phyloP scores from a whole-genome alignment of 2,113 vertebrate species.

The Sinocyclocheilus rhinocerous region DNA sequence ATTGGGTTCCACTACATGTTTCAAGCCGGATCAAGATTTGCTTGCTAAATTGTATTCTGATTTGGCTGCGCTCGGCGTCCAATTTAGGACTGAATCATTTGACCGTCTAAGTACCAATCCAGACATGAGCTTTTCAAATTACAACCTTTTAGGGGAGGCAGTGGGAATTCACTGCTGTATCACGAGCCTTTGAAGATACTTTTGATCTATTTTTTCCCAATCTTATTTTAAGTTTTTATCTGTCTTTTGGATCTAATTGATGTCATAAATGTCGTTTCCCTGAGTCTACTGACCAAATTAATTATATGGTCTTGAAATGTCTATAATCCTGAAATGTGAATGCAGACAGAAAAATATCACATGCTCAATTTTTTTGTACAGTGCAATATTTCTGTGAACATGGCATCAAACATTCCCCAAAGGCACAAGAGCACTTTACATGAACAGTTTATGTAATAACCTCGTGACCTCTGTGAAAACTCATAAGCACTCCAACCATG shows the following conservation, averaged over 20 bases:
- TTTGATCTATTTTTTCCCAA: conserved; percentile 64
- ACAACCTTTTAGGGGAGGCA: conserved; percentile 69
- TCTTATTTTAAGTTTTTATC: conserved; percentile 61
- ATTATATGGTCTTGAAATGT: conserved; percentile 60
- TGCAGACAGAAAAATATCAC: conserved; percentile 39
- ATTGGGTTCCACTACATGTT: conserved; percentile 74
- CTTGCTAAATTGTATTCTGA: conserved; percentile 74
- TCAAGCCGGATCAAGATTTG: conserved; percentile 69
- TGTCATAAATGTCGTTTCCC: conserved; percentile 74
- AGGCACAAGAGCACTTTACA: conserved; percentile 56
- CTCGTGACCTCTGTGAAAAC: conserved; percentile 67
- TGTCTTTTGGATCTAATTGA: conserved; percentile 70
- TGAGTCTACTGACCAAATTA: conserved; percentile 71
- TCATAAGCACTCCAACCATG: conserved; percentile 49
- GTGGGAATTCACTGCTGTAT: conserved; percentile 67
- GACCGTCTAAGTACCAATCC: conserved; percentile 73
- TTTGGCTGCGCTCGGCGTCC: conserved; percentile 66
- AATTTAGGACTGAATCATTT: conserved; percentile 71
- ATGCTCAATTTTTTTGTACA: conserved; percentile 53
- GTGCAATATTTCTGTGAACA: conserved; percentile 58
- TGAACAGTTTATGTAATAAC: conserved; percentile 70
- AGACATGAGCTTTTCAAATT: conserved; percentile 76
- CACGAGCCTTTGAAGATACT: conserved; percentile 70
- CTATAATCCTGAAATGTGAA: conserved; percentile 1
- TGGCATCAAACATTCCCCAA: conserved; percentile 66